phyloP scores from a whole-genome alignment of 2,888 invertebrate species.

The Morpho deidamia region DNA sequence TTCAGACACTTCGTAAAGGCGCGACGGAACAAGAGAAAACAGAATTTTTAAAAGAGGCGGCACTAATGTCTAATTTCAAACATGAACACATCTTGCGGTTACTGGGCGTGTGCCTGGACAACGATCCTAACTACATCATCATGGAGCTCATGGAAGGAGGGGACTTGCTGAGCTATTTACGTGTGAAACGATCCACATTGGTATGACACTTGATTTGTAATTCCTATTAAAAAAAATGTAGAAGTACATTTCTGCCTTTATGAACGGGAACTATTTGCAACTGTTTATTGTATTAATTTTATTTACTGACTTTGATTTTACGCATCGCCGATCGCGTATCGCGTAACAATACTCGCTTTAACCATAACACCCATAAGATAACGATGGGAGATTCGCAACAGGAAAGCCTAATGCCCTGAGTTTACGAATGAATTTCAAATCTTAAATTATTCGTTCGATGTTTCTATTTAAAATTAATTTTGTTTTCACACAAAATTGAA shows the following conservation, averaged over 20 bases:
- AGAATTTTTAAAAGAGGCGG: slow-evolving; percentile 97
- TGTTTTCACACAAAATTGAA: too few relatives aligned
- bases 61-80: slow-evolving; percentile 97
- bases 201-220: slow-evolving; percentile 52
- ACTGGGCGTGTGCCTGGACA: slow-evolving; percentile 95
- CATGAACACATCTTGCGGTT: slow-evolving; percentile 96
- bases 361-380: too few relatives aligned
- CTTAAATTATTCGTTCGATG: too few relatives aligned
- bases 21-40: slow-evolving; percentile 93
- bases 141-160: slow-evolving; percentile 99
- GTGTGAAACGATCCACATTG: slow-evolving; percentile 87
- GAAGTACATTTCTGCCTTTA: background rate
- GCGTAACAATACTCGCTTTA: too few relatives aligned
- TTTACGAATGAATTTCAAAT: too few relatives aligned
- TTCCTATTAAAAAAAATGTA: background rate
- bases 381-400: too few relatives aligned
- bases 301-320: too few relatives aligned
- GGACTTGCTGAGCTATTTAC: slow-evolving; percentile 93
- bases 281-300: too few relatives aligned
- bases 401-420: too few relatives aligned
- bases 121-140: slow-evolving; percentile 94
- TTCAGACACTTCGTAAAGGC: slow-evolving; percentile 92
- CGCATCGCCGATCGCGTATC: too few relatives aligned
- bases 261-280: too few relatives aligned
- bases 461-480: too few relatives aligned